These are phyloP conservation scores for Geotrupes spiniger DNA, from an alignment of 2,888 invertebrate genomes.

Conservation along the genomic window DNA sequence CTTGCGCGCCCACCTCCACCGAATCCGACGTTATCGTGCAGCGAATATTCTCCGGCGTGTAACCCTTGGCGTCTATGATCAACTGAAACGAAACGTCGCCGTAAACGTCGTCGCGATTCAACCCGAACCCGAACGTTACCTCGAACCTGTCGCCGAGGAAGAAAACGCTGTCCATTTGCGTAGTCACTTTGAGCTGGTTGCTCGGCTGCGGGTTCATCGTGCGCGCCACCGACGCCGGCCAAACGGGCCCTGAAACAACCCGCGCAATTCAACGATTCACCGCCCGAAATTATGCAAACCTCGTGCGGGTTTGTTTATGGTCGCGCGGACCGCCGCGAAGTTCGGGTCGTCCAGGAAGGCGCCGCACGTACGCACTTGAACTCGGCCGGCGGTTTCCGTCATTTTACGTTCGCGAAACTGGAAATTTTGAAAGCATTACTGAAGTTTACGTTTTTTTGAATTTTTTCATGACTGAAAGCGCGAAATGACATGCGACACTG, in stretches of 20 bases:
- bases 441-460: no score
- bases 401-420: neutral
- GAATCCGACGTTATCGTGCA: constrained; percentile 3
- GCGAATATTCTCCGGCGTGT: constrained; percentile 7
- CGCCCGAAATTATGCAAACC: neutral
- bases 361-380: neutral
- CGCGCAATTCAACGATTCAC: neutral
- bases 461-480: no score
- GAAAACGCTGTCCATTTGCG: constrained; percentile 10
- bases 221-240: neutral
- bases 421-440: neutral
- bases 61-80: constrained; percentile 9
- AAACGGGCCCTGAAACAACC: neutral
- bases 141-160: constrained; percentile 13
- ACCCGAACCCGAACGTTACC: neutral
- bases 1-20: constrained; percentile 6
- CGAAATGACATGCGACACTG: no score
- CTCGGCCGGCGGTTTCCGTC: neutral
- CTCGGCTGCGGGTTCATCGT: neutral
- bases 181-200: neutral
- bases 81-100: neutral
- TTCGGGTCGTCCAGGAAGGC: neutral
- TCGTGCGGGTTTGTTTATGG: neutral
- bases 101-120: neutral
- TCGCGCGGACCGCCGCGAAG: neutral